Base-by-base conservation (phyloP, 2,797 vertebrate genomes). In the Borostomias antarcticus region DNA sequence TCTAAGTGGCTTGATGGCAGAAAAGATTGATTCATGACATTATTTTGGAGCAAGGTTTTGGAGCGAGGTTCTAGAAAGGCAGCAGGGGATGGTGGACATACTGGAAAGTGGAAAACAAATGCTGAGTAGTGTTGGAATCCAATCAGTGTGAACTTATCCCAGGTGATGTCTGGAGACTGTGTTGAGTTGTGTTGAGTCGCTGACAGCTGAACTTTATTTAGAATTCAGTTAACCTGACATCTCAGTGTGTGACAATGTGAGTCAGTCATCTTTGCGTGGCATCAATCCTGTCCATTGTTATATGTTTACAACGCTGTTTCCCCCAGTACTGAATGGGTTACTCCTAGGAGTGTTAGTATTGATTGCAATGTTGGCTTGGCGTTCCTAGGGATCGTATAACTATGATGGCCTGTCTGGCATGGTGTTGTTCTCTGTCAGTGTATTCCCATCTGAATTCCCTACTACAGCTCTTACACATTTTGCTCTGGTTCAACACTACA, bases 101-200 rank as follows among this genome's bases (percentile, higher is more conserved):
- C 53, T 69, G 66, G 61, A 66, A 58, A 66, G 54, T n/a, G n/a
- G n/a, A n/a, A n/a, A n/a, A n/a, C 15, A 40, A 45, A 64, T 37
- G 25, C 23, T 75, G 73, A 66, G 59, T 64, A 58, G 48, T 56
- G 19, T 66, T 57, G 75, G 75, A 78, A 78, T 78, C 75, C 61
- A 21, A 26, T 69, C 63, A 64, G 69, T 74, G 71, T 62, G 47
- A 64, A 64, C 68, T 66, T 40, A 64, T 48, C 58, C 33, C 37
- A 58, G 75, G 68, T 72, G 33, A 63, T 45, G 67, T 47, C 58
- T 66, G 51, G 64, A 40, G 32, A 61, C 69, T 61, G 64, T 48
- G 59, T 53, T 72, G 73, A 68, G 62, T 60, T 70, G 58, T 58
- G 52, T 70, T 63, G 48, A 63, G 33, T 43, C 67, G 68, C 30